A percentile compares a stretch with the other conserved stretches of the same genome.
Conservation (phyloP, 1,140 invertebrate species). For the Hylaeus volcanicus region DNA sequence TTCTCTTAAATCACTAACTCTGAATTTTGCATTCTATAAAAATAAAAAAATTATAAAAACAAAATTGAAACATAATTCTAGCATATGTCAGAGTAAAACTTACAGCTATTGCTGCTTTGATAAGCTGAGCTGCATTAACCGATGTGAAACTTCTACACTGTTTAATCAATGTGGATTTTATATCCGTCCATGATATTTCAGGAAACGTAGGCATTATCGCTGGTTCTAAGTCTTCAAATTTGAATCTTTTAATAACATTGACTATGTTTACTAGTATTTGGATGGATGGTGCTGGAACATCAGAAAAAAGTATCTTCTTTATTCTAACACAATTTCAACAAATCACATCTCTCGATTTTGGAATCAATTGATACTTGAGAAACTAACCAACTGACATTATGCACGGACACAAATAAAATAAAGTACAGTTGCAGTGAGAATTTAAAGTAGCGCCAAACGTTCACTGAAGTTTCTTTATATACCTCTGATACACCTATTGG, state of each 20-base stretch:
- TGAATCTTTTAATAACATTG: conserved; percentile 69
- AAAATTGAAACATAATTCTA: neutral
- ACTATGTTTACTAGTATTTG: conserved; percentile 1
- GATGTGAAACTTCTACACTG: conserved; percentile 65
- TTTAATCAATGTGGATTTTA: conserved; percentile 64
- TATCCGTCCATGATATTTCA: conserved; percentile 66
- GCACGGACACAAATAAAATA: neutral
- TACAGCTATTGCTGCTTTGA: conserved; percentile 62
- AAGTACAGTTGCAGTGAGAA: neutral
- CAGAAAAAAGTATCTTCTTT: conserved; percentile 3
- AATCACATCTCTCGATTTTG: neutral
- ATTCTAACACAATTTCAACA: neutral
- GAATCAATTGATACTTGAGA: neutral
- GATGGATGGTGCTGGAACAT: conserved; percentile 10
- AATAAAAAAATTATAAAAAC: conserved; percentile 15
- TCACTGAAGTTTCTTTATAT: neutral
- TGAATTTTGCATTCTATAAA: conserved; percentile 49
- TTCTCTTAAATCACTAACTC: conserved; percentile 47
- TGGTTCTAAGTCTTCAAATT: conserved; percentile 71
- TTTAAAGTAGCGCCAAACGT: neutral
- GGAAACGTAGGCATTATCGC: conserved; percentile 69
- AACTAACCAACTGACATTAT: conserved; percentile 34
- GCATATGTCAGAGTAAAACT: conserved; percentile 27
- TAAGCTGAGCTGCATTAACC: conserved; percentile 46
- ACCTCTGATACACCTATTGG: neutral